Base-by-base conservation (phyloP, 2,113 vertebrate species). In the Lasiurus borealis region DNA sequence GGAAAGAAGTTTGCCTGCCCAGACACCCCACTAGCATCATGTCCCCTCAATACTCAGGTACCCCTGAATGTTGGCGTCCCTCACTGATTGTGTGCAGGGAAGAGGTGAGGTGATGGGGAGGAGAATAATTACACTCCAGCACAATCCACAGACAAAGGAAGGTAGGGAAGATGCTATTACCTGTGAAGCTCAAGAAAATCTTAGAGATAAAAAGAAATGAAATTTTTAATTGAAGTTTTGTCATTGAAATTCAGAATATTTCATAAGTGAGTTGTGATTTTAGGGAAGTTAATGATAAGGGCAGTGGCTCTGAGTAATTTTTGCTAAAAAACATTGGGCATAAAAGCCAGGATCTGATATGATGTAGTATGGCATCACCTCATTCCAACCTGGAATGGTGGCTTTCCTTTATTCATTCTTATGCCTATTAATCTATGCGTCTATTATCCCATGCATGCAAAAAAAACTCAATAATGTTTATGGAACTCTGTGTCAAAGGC, bases 81-180 rank as follows among this genome's bases (percentile, higher is more conserved):
- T 10, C 21, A 18, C 9, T 21, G 3, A 2, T 6, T 78, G 0
- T 54, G 3, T 34, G 27, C 6, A 64, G 2, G 29, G 14, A 34
- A 48, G 46, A 19, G 0, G 6, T 34, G 21, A 4, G n/a, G 25
- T 4, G 64, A 64, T 52, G 4, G 15, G 2, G 0, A 64, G 57
- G 75, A n/a, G 8, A 83, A 52, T 68, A 8, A 23, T 34, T 54
- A 50, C 48, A 57, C 34, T 34, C 1, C 2, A 77, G 6, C 5
- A 19, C 15, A 86, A 15, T 40, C 10, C 14, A 46, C 68, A 7
- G 23, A 31, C 66, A 87, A 9, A 2, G 40, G 68, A 48, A 5
- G 11, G 6, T 8, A 68, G 18, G 59, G 3, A 40, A 48, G 19
- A 57, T 5, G 6, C 15, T 78, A n/a, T 48, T 66, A 7, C 18